Percentiles rank a stretch among this genome's conserved stretches.
phyloP scores from a whole-genome alignment of 2,888 invertebrate genomes.

The Tinea trinotella region DNA sequence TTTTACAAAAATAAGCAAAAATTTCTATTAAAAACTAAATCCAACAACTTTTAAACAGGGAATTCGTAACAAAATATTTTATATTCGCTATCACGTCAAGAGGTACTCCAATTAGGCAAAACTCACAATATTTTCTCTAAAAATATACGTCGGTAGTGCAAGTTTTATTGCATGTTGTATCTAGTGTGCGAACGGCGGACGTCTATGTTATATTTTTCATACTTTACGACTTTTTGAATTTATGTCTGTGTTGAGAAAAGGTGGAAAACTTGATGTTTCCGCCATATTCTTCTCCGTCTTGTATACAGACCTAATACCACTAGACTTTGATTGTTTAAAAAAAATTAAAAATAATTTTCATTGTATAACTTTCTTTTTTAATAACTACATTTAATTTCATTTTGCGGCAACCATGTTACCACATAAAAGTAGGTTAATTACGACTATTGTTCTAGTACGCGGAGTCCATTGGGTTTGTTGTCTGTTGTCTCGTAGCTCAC shows the following conservation, averaged over 20 bases:
- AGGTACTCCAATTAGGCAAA: not conserved
- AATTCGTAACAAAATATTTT: not conserved
- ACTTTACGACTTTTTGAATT: slow-evolving; percentile 66
- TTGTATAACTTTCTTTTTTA: too few species aligned
- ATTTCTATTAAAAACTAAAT: not conserved
- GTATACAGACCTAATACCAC: not conserved
- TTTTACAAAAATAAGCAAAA: not conserved
- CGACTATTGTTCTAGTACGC: too few species aligned
- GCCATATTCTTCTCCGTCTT: slow-evolving; percentile 16
- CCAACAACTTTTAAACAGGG: not conserved
- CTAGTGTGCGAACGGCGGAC: slow-evolving; percentile 21
- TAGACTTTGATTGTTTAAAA: too few species aligned
- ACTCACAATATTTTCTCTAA: not conserved
- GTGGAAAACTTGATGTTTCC: slow-evolving; percentile 34
- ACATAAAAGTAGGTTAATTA: too few species aligned
- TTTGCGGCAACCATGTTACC: too few species aligned
- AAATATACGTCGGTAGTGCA: slow-evolving; percentile 26
- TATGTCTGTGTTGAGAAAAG: slow-evolving; percentile 40
- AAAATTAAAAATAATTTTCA: too few species aligned
- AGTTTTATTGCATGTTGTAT: slow-evolving; percentile 37
- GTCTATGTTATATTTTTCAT: slow-evolving; percentile 54
- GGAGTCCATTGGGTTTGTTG: too few species aligned
- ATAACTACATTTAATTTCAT: too few species aligned
- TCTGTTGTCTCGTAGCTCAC: not conserved
- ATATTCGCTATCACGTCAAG: not conserved